Percentiles rank a stretch among this genome's conserved stretches.
phyloP scores from a whole-genome alignment of 2,888 invertebrate genomes.

The Amblyteles armatorius region DNA sequence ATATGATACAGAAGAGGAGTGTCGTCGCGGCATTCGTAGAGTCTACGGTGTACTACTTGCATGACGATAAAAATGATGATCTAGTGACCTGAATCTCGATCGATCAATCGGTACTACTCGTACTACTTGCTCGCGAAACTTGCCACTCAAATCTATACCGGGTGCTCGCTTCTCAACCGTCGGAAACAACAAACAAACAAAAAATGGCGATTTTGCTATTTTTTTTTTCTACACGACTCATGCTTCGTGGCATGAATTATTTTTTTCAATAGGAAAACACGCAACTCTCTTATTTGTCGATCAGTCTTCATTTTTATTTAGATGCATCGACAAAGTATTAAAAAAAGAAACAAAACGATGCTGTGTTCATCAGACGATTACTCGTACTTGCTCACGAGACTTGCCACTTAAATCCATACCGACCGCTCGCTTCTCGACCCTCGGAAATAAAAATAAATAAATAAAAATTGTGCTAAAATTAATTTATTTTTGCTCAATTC shows the following conservation, averaged over 20 bases:
- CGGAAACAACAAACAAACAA: neutral
- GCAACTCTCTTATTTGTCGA: no score
- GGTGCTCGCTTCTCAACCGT: neutral
- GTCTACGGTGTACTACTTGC: constrained; percentile 8
- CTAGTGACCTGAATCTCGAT: constrained; percentile 44
- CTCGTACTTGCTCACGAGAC: neutral
- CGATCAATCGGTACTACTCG: neutral
- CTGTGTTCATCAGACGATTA: neutral
- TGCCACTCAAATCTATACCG: neutral
- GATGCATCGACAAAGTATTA: no score
- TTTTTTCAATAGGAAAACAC: no score
- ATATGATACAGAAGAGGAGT: constrained; percentile 2
- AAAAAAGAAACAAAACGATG: no score
- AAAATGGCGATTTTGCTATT: neutral
- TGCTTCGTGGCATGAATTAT: no score
- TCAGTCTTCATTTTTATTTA: no score
- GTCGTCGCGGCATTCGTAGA: constrained; percentile 11
- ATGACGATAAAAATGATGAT: constrained; percentile 22
- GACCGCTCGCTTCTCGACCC: neutral
- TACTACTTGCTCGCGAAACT: neutral
- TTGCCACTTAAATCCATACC: neutral
- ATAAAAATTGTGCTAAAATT: no score
- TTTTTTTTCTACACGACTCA: no score
- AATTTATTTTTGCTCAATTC: no score
- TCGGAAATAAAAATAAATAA: neutral